Evolutionary conservation across 2,888 invertebrate species (phyloP).

Genomic region (Diarsia mendica): DNA sequence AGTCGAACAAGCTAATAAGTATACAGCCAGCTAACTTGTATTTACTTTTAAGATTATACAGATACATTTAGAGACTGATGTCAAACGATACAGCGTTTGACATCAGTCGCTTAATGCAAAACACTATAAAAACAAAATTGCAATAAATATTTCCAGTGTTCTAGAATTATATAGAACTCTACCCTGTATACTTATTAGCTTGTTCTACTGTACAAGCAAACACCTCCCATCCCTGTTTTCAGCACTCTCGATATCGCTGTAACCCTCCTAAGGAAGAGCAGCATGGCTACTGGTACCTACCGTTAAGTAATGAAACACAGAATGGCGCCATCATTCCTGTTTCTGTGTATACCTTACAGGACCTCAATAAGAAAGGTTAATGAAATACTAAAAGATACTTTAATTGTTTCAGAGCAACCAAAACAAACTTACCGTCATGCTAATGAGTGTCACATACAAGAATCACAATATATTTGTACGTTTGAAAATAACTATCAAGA

Average conservation of each 20-base stretch:
- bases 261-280: neutral
- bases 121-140: too few species aligned
- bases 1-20: too few species aligned
- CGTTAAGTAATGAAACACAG: neutral
- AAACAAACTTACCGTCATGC: neutral
- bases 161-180: too few species aligned
- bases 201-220: too few species aligned
- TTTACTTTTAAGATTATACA: too few species aligned
- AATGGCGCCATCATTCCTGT: neutral
- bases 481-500: neutral
- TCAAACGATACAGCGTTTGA: too few species aligned
- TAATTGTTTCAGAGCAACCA: conserved; percentile 4
- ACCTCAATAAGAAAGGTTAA: neutral
- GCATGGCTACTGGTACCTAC: neutral
- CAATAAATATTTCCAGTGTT: too few species aligned
- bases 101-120: too few species aligned
- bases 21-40: too few species aligned
- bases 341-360: neutral
- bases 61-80: too few species aligned
- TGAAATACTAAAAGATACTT: neutral
- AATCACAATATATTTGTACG: conserved; percentile 3
- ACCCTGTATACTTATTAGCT: too few species aligned
- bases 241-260: neutral
- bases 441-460: neutral
- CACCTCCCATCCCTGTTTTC: neutral